phyloP scores from a whole-genome alignment of 2,888 invertebrate genomes.

The Adineta ricciae region DNA sequence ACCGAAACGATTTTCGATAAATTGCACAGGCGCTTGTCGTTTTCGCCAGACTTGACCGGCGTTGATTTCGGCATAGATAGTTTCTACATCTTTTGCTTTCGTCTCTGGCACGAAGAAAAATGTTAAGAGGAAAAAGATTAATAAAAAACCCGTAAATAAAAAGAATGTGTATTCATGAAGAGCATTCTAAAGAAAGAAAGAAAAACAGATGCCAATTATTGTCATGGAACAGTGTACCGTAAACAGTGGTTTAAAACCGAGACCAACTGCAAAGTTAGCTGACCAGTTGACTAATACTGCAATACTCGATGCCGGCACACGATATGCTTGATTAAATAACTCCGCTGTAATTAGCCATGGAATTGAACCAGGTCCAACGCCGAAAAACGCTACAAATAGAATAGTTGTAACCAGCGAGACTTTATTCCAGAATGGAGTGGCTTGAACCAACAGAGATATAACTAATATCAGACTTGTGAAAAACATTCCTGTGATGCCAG shows the following conservation, averaged over 20 bases:
- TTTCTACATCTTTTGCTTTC: slow-evolving; percentile 31
- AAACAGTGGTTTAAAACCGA: slow-evolving; percentile 79
- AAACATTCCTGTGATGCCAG: slow-evolving; percentile 93
- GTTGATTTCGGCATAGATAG: slow-evolving; percentile 24
- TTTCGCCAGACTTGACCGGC: neutral
- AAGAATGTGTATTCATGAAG: slow-evolving; percentile 29
- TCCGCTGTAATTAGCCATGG: slow-evolving; percentile 98
- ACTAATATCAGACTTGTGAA: slow-evolving; percentile 69
- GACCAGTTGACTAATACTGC: slow-evolving; percentile 93
- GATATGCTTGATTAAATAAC: slow-evolving; percentile 85
- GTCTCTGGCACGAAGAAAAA: slow-evolving; percentile 33
- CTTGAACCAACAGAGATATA: neutral
- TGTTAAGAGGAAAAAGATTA: slow-evolving; percentile 30
- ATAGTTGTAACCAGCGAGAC: slow-evolving; percentile 71
- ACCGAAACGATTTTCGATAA: neutral
- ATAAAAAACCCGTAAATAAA: slow-evolving; percentile 25
- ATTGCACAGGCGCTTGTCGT: neutral
- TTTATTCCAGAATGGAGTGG: neutral
- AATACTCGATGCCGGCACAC: slow-evolving; percentile 91
- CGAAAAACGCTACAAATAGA: slow-evolving; percentile 88
- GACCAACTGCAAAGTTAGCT: slow-evolving; percentile 88
- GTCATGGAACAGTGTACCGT: neutral
- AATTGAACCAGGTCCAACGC: slow-evolving; percentile 74
- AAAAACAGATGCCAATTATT: neutral
- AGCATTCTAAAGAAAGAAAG: slow-evolving; percentile 12